These are phyloP conservation scores for Calonectris borealis DNA, from an alignment of 2,113 vertebrate species.

Conservation along the genomic window DNA sequence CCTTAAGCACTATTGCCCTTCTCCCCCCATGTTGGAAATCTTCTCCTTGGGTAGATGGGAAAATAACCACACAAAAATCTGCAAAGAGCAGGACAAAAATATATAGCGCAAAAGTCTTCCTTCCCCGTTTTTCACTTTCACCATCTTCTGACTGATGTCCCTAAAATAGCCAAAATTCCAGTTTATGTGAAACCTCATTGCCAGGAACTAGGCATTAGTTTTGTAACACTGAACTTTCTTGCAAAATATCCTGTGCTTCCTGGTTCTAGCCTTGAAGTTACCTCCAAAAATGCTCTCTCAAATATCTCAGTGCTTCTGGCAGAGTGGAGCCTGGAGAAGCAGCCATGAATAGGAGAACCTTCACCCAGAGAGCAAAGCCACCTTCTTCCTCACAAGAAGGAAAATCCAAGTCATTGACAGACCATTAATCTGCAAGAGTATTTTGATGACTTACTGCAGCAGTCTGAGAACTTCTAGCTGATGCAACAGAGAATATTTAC, in stretches of 20 bases:
- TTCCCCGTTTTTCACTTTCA: slow-evolving; percentile 21
- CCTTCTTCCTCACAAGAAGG: not conserved
- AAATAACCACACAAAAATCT: not conserved
- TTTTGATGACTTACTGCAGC: not conserved
- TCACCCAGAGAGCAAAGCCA: not conserved
- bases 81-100: not conserved
- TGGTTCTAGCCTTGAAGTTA: not conserved
- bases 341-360: not conserved
- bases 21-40: not conserved
- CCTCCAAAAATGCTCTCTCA: not conserved
- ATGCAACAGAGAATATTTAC: not conserved
- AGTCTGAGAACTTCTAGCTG: not conserved
- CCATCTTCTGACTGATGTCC: not conserved
- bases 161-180: slow-evolving; percentile 8
- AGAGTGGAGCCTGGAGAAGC: not conserved
- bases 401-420: not conserved
- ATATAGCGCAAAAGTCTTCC: not conserved
- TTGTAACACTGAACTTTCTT: slow-evolving; percentile 9
- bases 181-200: not conserved
- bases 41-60: not conserved
- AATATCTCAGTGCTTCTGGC: not conserved
- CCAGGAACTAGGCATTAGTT: not conserved
- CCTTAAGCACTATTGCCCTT: not conserved
- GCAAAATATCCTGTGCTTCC: not conserved
- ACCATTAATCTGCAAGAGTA: not conserved